Percentiles rank a stretch among this genome's conserved stretches.
Conservation (phyloP, 2,113 vertebrate species). For the Colius striatus region DNA sequence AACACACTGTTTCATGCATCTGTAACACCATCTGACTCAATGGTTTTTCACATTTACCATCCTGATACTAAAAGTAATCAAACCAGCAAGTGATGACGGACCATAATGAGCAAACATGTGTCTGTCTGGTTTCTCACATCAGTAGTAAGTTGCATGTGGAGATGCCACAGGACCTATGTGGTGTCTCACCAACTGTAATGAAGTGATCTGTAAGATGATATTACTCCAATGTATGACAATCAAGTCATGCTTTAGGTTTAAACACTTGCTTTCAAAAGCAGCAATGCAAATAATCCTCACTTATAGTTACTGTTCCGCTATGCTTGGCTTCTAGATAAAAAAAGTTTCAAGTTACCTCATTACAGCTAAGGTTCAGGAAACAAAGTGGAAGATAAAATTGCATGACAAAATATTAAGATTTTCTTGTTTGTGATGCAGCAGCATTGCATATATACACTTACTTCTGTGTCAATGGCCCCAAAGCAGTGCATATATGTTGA, state of each 20-base stretch:
- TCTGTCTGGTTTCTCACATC: accelerated
- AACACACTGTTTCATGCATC: neutral
- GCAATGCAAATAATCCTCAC: neutral
- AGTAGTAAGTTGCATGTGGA: neutral
- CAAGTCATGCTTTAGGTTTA: neutral
- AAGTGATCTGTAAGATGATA: neutral
- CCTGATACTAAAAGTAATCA: neutral
- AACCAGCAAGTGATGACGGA: neutral
- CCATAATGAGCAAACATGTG: accelerated
- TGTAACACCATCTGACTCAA: neutral
- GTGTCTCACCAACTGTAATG: neutral
- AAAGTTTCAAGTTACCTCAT: neutral
- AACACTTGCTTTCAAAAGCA: neutral
- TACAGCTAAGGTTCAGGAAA: neutral
- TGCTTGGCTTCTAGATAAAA: neutral
- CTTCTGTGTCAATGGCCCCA: neutral
- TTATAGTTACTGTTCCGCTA: neutral
- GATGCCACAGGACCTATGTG: neutral
- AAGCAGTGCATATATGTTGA: neutral
- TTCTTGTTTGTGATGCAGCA: neutral
- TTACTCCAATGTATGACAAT: neutral
- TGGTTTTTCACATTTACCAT: neutral
- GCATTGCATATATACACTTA: neutral
- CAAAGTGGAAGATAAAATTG: neutral
- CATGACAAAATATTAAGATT: too few relatives aligned